Percentiles rank a stretch among this genome's conserved stretches.
phyloP scores from a whole-genome alignment of 2,888 invertebrate species.

The Pachymerium ferrugineum region DNA sequence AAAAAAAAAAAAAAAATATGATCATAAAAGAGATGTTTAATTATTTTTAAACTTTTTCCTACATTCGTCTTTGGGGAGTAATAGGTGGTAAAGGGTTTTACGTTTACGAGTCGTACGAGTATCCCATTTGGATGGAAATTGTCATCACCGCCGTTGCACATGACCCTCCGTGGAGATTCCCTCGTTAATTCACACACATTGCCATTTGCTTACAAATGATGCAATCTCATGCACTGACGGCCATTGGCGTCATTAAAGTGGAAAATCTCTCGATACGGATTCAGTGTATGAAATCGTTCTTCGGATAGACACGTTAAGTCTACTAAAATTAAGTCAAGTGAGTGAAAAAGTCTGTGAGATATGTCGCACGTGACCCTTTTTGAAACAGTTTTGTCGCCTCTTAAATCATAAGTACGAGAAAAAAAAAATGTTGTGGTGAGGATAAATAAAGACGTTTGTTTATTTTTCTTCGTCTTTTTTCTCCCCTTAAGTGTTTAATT shows the following conservation, averaged over 20 bases:
- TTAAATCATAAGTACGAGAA: too few species aligned
- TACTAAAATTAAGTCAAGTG: neutral
- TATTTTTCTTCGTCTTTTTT: too few species aligned
- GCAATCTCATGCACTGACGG: neutral
- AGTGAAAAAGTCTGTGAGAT: too few species aligned
- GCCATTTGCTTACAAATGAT: conserved; percentile 5
- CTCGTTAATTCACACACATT: conserved; percentile 13
- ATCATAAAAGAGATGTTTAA: neutral
- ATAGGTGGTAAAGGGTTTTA: neutral
- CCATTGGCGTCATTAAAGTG: conserved; percentile 3
- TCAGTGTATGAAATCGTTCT: neutral
- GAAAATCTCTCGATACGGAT: conserved; percentile 3
- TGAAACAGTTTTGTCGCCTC: too few species aligned
- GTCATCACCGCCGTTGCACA: neutral
- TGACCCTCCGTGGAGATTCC: neutral
- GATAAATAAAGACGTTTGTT: too few species aligned
- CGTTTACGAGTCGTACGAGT: neutral
- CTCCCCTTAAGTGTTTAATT: too few species aligned
- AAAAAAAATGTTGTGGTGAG: too few species aligned
- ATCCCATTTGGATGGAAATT: neutral
- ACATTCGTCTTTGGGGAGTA: neutral
- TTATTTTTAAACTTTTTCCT: neutral
- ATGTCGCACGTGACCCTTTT: too few species aligned
- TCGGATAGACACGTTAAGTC: neutral
- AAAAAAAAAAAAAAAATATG: too few species aligned